phyloP scores from a whole-genome alignment of 2,888 invertebrate genomes.

The Eledone cirrhosa region DNA sequence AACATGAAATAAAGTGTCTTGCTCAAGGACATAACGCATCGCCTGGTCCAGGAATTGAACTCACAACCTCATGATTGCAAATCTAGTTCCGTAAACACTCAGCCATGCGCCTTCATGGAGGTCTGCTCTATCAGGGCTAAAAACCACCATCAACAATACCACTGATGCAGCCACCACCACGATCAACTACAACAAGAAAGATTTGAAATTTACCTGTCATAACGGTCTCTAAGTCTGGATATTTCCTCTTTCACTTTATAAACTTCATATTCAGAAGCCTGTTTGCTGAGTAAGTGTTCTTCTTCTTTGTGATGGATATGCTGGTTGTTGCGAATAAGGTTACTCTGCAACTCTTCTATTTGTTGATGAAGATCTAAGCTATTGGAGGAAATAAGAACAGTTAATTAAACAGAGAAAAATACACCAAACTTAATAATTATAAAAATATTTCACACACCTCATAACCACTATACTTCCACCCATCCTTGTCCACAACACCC shows the following conservation, averaged over 20 bases:
- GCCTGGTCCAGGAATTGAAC: too few relatives aligned
- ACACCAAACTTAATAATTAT: not conserved
- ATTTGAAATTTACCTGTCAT: conserved; percentile 75
- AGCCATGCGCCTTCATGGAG: too few relatives aligned
- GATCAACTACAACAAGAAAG: not conserved
- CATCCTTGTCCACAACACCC: too few relatives aligned
- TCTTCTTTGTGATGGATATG: conserved; percentile 88
- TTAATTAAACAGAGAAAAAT: not conserved
- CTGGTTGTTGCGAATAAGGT: conserved; percentile 81
- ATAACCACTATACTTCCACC: not conserved
- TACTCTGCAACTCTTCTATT: conserved; percentile 85
- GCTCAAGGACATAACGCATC: too few relatives aligned
- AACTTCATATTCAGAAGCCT: conserved; percentile 77
- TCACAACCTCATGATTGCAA: too few relatives aligned
- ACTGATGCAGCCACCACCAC: too few relatives aligned
- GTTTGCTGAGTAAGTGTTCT: conserved; percentile 80
- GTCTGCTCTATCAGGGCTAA: too few relatives aligned
- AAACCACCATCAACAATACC: too few relatives aligned
- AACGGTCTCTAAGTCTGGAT: conserved; percentile 89
- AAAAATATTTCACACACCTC: not conserved
- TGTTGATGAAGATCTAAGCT: conserved; percentile 82
- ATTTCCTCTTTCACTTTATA: conserved; percentile 82
- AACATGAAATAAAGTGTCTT: too few relatives aligned
- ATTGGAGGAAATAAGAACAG: not conserved
- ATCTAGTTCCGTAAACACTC: too few relatives aligned